phyloP scores from a whole-genome alignment of 1,140 invertebrate species.

The Sycobia sp. region DNA sequence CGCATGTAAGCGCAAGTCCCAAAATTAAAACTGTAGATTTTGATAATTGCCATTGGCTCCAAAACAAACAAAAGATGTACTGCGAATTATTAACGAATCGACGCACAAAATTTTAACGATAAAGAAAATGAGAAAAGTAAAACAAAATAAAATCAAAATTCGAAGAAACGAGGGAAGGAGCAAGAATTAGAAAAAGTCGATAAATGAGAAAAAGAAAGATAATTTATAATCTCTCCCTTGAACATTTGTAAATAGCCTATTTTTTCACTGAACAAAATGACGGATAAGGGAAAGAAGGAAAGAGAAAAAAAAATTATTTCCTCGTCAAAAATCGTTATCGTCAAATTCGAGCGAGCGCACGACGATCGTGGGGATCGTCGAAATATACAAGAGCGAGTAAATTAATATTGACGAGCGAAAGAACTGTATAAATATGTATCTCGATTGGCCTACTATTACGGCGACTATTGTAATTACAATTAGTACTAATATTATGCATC shows the following conservation, averaged over 20 bases:
- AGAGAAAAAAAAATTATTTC: constrained; percentile 21
- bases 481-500: background rate
- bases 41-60: constrained; percentile 20
- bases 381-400: background rate
- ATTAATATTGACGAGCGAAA: constrained; percentile 4
- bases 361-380: no score
- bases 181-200: no score
- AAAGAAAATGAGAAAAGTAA: constrained; percentile 4
- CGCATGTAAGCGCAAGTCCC: background rate
- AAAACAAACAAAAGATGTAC: no score
- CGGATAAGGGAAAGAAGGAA: constrained; percentile 7
- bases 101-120: constrained; percentile 53
- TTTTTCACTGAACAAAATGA: constrained; percentile 53
- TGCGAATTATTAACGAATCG: constrained; percentile 41
- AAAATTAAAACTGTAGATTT: constrained; percentile 28
- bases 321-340: constrained; percentile 30
- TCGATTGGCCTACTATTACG: constrained; percentile 17
- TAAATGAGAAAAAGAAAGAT: constrained; percentile 11
- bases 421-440: background rate
- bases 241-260: constrained; percentile 60
- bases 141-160: no score
- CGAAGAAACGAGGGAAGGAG: no score
- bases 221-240: constrained; percentile 34
- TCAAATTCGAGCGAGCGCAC: no score
- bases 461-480: constrained; percentile 23